phyloP scores from a whole-genome alignment of 2,888 invertebrate species.

The Eupithecia tripunctaria region DNA sequence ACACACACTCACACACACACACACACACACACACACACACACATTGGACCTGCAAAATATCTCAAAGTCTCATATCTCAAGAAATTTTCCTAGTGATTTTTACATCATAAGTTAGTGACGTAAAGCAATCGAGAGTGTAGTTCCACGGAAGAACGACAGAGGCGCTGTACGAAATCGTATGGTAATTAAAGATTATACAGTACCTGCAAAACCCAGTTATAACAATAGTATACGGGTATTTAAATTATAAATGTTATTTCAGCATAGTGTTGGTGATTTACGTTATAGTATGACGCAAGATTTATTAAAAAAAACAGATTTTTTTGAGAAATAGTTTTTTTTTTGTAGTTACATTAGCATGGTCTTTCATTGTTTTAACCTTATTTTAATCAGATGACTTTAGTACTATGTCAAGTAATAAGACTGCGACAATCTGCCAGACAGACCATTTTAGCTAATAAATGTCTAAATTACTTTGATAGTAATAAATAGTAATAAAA shows the following conservation, averaged over 20 bases:
- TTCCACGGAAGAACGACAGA: too few relatives aligned
- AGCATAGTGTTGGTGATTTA: not conserved
- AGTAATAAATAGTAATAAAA: not conserved
- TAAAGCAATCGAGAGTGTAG: too few relatives aligned
- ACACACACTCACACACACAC: too few relatives aligned
- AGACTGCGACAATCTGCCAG: too few relatives aligned
- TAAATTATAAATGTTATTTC: conserved; percentile 1
- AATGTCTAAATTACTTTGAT: not conserved
- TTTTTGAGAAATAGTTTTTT: not conserved
- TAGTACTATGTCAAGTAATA: not conserved
- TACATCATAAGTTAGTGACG: too few relatives aligned
- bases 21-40: too few relatives aligned
- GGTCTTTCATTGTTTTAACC: not conserved
- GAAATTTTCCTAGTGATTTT: too few relatives aligned
- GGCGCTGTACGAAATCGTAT: too few relatives aligned
- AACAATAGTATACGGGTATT: conserved; percentile 4
- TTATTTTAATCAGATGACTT: not conserved
- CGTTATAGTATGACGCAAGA: not conserved
- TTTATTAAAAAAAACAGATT: not conserved
- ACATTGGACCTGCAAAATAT: too few relatives aligned
- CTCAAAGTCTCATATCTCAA: too few relatives aligned
- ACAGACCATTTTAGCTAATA: too few relatives aligned
- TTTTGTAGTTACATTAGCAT: not conserved
- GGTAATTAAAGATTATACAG: not conserved
- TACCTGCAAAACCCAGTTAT: not conserved